phyloP scores from a whole-genome alignment of 2,113 vertebrate genomes.

The Glaucidium brasilianum region DNA sequence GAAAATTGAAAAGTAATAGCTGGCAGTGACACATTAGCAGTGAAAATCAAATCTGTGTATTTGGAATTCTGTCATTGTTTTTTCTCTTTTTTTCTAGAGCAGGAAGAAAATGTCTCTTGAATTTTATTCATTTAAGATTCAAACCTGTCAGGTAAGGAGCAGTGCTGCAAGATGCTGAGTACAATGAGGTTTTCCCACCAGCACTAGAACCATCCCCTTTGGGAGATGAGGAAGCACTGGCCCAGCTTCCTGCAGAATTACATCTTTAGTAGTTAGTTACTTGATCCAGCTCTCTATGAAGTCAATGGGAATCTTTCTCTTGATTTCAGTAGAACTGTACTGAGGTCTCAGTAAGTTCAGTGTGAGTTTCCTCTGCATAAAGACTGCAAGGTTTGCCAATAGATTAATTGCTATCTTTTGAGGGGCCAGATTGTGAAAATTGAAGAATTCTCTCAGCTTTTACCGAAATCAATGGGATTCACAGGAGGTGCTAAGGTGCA shows the following conservation, averaged over 20 bases:
- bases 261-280: neutral
- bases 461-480: slow-evolving; percentile 6
- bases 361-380: neutral
- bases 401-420: neutral
- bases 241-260: neutral
- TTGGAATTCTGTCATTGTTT: neutral
- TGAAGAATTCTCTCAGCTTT: neutral
- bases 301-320: neutral
- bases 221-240: neutral
- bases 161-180: neutral
- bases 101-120: neutral
- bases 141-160: neutral
- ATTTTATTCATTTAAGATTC: neutral
- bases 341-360: neutral
- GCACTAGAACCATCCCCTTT: neutral
- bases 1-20: slow-evolving; percentile 52
- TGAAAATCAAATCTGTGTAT: neutral
- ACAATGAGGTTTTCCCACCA: neutral
- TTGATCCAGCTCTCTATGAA: neutral
- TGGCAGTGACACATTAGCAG: neutral
- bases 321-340: neutral
- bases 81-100: neutral
- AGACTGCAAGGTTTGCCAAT: neutral
- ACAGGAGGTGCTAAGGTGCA: slow-evolving; percentile 4
- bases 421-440: neutral